Evolutionary conservation across 2,797 vertebrate species (phyloP).

Genomic region (Erithacus rubecula): DNA sequence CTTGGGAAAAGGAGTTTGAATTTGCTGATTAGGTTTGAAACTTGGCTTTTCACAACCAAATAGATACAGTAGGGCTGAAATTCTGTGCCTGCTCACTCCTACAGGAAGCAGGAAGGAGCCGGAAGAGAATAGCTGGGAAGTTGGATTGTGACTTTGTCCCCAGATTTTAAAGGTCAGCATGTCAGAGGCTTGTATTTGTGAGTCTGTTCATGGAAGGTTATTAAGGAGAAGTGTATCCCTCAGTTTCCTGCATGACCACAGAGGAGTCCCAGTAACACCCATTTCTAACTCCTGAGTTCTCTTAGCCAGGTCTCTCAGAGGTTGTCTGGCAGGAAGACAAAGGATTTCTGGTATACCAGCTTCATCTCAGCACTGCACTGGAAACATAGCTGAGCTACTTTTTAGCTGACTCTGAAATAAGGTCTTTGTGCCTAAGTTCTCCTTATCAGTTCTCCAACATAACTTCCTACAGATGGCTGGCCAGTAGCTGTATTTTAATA

Average conservation of each 20-base stretch:
- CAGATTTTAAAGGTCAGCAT: neutral
- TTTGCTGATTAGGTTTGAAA: neutral
- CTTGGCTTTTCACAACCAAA: neutral
- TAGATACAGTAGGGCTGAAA: neutral
- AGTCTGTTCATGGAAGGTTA: neutral
- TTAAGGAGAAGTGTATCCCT: neutral
- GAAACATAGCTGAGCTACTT: neutral
- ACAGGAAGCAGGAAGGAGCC: neutral
- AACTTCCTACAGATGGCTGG: neutral
- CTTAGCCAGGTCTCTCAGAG: neutral
- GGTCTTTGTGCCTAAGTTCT: neutral
- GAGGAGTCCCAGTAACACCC: neutral
- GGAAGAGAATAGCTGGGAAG: neutral
- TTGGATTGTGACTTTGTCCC: neutral
- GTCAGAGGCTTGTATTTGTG: neutral
- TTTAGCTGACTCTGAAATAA: neutral
- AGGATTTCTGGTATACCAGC: neutral
- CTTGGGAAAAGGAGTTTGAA: no score
- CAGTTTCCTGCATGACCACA: neutral
- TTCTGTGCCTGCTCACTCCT: neutral
- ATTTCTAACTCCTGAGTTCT: neutral
- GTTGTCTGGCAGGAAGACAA: neutral
- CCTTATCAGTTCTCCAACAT: neutral
- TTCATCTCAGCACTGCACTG: neutral
- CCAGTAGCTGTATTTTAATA: neutral